Evolutionary conservation across 2,888 invertebrate genomes (phyloP), one percentile per base, ranked within the genome.

Genomic region (Agapetus fuscipes): DNA sequence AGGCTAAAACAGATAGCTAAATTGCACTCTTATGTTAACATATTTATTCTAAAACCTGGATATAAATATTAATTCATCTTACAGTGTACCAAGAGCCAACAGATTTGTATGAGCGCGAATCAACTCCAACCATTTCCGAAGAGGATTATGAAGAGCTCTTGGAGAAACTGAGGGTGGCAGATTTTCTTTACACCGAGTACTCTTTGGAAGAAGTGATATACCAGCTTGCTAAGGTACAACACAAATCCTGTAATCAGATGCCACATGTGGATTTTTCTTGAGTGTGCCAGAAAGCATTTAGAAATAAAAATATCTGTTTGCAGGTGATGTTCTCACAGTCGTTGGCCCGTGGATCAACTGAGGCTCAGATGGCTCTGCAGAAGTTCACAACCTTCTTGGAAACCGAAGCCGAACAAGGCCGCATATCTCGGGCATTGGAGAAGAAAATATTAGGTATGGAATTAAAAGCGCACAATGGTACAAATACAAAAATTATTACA

Each of bases 191-290:
- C 63, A 80, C 81, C 2, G 82, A 84, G 56, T 83, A 82, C 54
- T 78, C 80, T 1, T 63, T 85, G 38, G 83, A 84, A 58, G 83
- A 84, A 59, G 79, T 86, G 13, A 82, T 86, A 48, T 86, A 86
- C 56, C 83, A 84, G 52, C 64, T 86, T 34, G 83, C 84, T 14
- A 83, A 83, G 70, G 81, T 74, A n/a, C n/a, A n/a, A n/a, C n/a
- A n/a, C 54, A n/a, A n/a, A n/a, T n/a, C n/a, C n/a, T n/a, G n/a
- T n/a, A n/a, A n/a, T n/a, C n/a, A n/a, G n/a, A n/a, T n/a, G n/a
- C n/a, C n/a, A n/a, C n/a, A n/a, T n/a, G n/a, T n/a, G n/a, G n/a
- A n/a, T n/a, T n/a, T n/a, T n/a, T n/a, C n/a, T n/a, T n/a, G n/a
- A n/a, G n/a, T n/a, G n/a, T n/a, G n/a, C n/a, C n/a, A n/a, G n/a